These are phyloP conservation scores for Castor canadensis DNA, from an alignment of 2,113 vertebrate genomes.

Conservation along the genomic window DNA sequence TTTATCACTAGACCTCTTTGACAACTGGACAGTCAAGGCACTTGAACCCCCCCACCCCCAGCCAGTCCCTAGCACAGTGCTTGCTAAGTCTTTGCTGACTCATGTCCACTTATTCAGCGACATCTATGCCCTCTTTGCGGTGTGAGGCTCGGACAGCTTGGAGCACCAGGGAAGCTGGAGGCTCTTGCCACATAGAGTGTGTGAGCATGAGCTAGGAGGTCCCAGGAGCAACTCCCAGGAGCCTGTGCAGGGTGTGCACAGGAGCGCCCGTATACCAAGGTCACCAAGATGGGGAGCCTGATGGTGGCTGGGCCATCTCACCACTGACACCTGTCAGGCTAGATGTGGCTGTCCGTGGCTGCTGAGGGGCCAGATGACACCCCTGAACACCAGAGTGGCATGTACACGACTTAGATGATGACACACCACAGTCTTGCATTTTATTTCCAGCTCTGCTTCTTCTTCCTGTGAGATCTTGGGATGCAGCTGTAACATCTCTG, in stretches of 20 bases:
- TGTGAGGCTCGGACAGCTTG: neutral
- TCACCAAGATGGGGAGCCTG: neutral
- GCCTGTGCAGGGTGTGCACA: neutral
- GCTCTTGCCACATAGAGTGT: neutral
- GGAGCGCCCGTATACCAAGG: neutral
- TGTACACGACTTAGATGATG: neutral
- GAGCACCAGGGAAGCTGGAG: neutral
- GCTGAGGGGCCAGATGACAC: neutral
- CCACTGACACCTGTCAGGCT: neutral
- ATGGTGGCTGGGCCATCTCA: neutral
- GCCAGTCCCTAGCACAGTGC: neutral
- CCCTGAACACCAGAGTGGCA: neutral
- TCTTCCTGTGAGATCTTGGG: neutral
- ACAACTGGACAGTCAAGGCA: neutral
- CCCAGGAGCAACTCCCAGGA: neutral
- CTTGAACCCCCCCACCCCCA: neutral
- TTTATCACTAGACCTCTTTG: neutral
- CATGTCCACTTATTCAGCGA: neutral
- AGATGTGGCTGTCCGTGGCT: neutral
- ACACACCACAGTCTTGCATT: neutral
- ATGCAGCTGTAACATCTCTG: neutral
- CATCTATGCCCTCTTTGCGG: neutral
- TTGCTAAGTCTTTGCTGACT: slow-evolving; percentile 46
- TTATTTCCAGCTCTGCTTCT: neutral
- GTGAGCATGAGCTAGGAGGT: neutral